Conservation (phyloP, 2,888 invertebrate genomes). For the Euzophera pinguis region DNA sequence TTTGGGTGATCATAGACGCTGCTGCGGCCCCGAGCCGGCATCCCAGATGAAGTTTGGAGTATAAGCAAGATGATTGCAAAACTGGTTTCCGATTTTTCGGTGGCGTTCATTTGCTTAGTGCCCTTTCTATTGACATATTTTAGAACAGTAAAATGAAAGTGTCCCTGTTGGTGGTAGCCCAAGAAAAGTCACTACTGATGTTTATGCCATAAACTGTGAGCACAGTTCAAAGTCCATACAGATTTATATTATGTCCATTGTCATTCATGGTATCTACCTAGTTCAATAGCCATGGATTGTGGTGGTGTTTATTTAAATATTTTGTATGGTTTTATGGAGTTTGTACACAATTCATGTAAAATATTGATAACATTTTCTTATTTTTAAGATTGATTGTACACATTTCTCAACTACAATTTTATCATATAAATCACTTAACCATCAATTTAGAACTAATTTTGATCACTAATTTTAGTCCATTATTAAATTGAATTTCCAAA, state of each 20-base stretch:
- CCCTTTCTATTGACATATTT: conserved; percentile 59
- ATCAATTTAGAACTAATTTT: conserved; percentile 44
- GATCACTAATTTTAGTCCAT: conserved; percentile 38
- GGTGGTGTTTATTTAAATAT: conserved; percentile 54
- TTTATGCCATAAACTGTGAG: conserved; percentile 19
- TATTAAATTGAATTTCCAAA: conserved; percentile 42
- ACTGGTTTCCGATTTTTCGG: conserved; percentile 70
- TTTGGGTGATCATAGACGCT: conserved; percentile 64
- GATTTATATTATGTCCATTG: conserved; percentile 36
- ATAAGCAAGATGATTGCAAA: conserved; percentile 60
- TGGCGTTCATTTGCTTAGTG: conserved; percentile 77
- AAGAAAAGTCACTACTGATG: conserved; percentile 27
- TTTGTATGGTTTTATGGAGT: conserved; percentile 47
- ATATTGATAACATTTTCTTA: conserved; percentile 36
- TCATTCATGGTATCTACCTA: conserved; percentile 31
- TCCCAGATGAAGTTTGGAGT: conserved; percentile 51
- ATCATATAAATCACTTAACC: conserved; percentile 47
- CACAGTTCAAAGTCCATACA: conserved; percentile 40
- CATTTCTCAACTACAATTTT: conserved; percentile 45
- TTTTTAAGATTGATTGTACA: conserved; percentile 46
- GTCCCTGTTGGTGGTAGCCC: conserved; percentile 59
- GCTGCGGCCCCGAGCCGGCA: conserved; percentile 50
- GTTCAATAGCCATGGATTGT: conserved; percentile 48
- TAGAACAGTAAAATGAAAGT: conserved; percentile 40
- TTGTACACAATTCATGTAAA: conserved; percentile 40